Evolutionary conservation across 2,797 vertebrate species (phyloP).

Genomic region (Aphelocoma californica): DNA sequence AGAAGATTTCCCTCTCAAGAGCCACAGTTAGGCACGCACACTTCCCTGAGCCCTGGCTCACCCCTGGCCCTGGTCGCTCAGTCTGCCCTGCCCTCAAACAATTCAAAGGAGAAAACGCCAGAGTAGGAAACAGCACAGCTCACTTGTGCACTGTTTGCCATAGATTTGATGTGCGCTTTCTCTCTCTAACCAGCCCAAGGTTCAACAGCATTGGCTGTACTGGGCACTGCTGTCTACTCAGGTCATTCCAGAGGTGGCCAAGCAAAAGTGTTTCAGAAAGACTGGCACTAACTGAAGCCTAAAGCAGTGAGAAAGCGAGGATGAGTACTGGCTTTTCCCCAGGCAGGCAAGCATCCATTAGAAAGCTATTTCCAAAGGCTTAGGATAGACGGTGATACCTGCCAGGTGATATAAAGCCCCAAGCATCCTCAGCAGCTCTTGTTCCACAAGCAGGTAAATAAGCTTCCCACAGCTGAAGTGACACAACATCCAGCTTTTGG

Average conservation of each 20-base stretch:
- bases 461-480: accelerated
- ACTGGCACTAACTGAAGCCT: not conserved
- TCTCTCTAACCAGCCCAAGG: not conserved
- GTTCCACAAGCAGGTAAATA: not conserved
- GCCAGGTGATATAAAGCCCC: not conserved
- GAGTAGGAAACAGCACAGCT: not conserved
- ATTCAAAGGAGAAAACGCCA: not conserved
- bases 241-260: not conserved
- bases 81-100: not conserved
- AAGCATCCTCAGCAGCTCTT: not conserved
- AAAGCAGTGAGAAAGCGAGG: not conserved
- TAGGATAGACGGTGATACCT: not conserved
- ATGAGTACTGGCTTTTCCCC: not conserved
- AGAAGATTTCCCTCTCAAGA: not conserved
- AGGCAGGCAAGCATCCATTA: not conserved
- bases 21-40: accelerated
- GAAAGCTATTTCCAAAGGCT: not conserved
- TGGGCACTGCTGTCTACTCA: not conserved
- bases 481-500: not conserved
- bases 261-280: not conserved
- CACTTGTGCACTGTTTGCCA: not conserved
- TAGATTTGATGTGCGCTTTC: not conserved
- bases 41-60: not conserved
- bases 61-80: not conserved
- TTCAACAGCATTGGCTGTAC: not conserved